These are phyloP conservation scores for Chelonoidis abingdonii DNA, from an alignment of 2,113 vertebrate species.

Conservation along the genomic window DNA sequence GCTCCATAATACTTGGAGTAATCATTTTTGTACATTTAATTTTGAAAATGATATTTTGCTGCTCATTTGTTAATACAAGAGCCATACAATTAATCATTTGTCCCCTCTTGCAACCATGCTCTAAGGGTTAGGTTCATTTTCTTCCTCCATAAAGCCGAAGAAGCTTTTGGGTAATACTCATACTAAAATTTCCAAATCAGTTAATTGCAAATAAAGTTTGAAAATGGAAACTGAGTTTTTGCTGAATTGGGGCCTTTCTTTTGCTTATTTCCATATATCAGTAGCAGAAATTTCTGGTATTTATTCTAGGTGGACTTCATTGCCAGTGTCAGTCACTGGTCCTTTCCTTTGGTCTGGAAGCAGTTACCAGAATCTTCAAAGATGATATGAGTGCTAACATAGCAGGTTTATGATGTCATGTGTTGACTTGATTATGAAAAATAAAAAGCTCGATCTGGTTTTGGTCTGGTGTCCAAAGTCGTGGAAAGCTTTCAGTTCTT, in stretches of 20 bases:
- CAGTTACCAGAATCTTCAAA: constrained; percentile 53
- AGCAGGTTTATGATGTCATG: background rate
- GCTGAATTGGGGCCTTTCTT: background rate
- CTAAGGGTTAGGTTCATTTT: background rate
- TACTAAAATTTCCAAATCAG: background rate
- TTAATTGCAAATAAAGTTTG: background rate
- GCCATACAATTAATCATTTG: background rate
- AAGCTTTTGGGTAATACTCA: background rate
- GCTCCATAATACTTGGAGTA: background rate
- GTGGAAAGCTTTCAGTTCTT: constrained; percentile 53
- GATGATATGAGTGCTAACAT: constrained; percentile 5
- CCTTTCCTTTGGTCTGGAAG: constrained; percentile 60
- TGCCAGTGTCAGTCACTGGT: constrained; percentile 61
- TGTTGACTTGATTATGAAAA: constrained; percentile 53
- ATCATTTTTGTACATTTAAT: background rate
- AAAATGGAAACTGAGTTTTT: background rate
- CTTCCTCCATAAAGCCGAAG: background rate
- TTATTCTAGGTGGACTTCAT: constrained; percentile 51
- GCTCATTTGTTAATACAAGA: background rate
- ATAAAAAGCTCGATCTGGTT: constrained; percentile 3
- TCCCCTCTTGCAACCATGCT: background rate
- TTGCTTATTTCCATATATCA: background rate
- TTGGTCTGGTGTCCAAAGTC: constrained; percentile 36
- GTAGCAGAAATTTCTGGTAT: background rate
- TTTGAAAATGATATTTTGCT: background rate